phyloP scores from a whole-genome alignment of 2,888 invertebrate species.

The Eupsilia transversa region DNA sequence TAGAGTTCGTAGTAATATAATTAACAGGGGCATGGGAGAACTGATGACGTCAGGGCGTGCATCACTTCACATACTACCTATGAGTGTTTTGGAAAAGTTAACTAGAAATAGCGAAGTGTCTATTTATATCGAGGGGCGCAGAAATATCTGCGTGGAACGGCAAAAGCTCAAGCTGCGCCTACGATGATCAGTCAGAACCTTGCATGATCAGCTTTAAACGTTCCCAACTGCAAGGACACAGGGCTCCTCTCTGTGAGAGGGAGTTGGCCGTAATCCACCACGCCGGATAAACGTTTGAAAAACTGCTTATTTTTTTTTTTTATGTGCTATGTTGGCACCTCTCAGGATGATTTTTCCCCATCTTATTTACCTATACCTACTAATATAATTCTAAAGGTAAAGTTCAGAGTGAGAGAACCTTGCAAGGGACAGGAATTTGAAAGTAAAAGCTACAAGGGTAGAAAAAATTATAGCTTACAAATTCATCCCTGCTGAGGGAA shows the following conservation, averaged over 20 bases:
- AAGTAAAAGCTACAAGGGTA: neutral
- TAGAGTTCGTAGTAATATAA: slow-evolving; percentile 55
- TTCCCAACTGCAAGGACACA: neutral
- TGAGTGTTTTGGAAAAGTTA: slow-evolving; percentile 39
- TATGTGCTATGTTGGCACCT: neutral
- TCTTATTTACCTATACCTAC: neutral
- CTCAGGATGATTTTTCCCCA: neutral
- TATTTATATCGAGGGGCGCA: slow-evolving; percentile 10
- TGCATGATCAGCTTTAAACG: too few species aligned
- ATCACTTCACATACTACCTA: slow-evolving; percentile 11
- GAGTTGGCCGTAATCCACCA: neutral
- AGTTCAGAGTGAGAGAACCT: neutral
- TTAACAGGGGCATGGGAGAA: slow-evolving; percentile 52
- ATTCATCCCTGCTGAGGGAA: too few species aligned
- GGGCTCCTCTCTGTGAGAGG: neutral
- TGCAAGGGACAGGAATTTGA: neutral
- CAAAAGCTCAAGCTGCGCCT: neutral
- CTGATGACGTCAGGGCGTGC: slow-evolving; percentile 29
- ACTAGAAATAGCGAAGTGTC: neutral
- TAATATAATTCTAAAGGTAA: too few species aligned
- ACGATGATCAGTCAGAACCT: neutral
- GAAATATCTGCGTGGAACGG: neutral
- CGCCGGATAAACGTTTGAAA: neutral
- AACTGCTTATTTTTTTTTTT: too few species aligned
- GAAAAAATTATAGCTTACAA: neutral